Conservation (phyloP, 92 coral and sea anemone genomes). For the Parazoanthus darwini region DNA sequence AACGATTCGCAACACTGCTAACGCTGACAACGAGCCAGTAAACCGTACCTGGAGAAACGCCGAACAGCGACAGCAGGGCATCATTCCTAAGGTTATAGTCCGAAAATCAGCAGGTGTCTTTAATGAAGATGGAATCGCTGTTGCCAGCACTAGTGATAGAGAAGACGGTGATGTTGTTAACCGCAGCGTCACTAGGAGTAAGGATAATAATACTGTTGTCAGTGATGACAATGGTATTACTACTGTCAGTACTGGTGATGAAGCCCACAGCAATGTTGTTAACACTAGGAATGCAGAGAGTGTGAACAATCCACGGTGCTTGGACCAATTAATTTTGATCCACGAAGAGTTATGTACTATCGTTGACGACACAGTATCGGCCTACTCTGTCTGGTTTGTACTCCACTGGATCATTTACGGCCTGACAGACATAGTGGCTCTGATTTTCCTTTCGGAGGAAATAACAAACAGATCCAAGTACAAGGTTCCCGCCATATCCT, state of each 20-base stretch:
- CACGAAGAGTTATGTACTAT: slow-evolving; percentile 67
- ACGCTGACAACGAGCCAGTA: too few species aligned
- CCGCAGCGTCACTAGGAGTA: background rate
- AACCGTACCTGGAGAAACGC: too few species aligned
- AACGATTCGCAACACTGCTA: background rate
- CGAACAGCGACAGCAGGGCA: too few species aligned
- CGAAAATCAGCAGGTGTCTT: background rate
- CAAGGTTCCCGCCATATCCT: slow-evolving; percentile 32
- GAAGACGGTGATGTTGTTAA: background rate
- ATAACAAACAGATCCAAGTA: slow-evolving; percentile 41
- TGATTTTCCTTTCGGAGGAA: slow-evolving; percentile 69
- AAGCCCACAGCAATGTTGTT: background rate
- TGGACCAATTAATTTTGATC: slow-evolving; percentile 46
- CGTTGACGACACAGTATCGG: slow-evolving; percentile 70
- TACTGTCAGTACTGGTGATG: background rate
- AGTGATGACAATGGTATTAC: background rate
- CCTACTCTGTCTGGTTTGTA: slow-evolving; percentile 76
- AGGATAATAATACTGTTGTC: background rate
- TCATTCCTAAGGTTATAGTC: too few species aligned
- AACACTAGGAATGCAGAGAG: background rate
- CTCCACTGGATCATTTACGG: slow-evolving; percentile 78
- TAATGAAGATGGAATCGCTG: background rate
- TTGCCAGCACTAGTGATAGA: background rate
- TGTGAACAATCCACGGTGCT: background rate
- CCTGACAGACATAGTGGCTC: slow-evolving; percentile 52